phyloP scores from a whole-genome alignment of 2,113 vertebrate species.

The Tyrannus savana region DNA sequence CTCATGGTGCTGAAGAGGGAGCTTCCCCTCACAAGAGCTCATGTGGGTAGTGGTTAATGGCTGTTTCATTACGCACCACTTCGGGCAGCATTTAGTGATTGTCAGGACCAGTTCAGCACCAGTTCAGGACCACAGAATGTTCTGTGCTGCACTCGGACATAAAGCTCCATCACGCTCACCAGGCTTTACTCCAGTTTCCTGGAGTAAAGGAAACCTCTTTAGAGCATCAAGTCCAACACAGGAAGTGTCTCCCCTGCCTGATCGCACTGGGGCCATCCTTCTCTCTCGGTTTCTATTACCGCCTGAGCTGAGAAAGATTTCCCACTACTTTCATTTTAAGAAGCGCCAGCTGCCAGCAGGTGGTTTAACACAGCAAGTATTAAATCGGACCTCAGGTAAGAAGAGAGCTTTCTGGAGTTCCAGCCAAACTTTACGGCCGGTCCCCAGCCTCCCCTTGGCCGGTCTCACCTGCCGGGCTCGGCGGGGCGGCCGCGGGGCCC shows the following conservation, averaged over 20 bases:
- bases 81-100: not conserved
- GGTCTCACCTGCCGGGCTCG: not conserved
- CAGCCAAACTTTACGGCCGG: rapidly evolving
- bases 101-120: rapidly evolving
- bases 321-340: not conserved
- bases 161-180: rapidly evolving
- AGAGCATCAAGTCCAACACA: too few relatives aligned
- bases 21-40: not conserved
- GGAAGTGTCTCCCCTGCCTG: not conserved
- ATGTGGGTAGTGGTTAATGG: rapidly evolving
- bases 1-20: not conserved
- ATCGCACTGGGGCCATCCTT: not conserved
- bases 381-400: rapidly evolving
- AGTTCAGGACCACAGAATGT: rapidly evolving
- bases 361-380: rapidly evolving
- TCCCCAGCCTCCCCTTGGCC: rapidly evolving
- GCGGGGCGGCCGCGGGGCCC: not conserved
- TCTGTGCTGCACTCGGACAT: rapidly evolving
- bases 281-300: not conserved
- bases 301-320: rapidly evolving
- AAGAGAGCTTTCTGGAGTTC: not conserved
- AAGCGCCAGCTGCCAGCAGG: not conserved
- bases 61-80: not conserved
- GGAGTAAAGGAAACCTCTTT: too few relatives aligned
- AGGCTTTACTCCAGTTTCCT: rapidly evolving